Conservation (phyloP, 2,797 vertebrate species). For the Melanitta fusca region DNA sequence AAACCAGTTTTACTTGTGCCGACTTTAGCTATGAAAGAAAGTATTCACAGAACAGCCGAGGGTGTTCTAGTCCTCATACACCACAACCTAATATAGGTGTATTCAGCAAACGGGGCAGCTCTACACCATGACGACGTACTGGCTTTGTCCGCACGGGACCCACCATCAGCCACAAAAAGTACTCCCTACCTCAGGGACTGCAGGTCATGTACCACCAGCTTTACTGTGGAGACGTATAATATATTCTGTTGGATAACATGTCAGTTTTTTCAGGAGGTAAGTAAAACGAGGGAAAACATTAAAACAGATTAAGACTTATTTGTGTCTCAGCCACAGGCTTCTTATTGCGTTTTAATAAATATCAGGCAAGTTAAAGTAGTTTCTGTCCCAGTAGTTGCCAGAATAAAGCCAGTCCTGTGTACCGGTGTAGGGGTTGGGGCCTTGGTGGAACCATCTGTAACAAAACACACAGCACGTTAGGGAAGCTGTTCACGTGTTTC, state of each 20-base stretch:
- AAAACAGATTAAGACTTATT: conserved; percentile 79
- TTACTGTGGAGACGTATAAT: conserved; percentile 43
- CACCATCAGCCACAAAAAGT: conserved; percentile 31
- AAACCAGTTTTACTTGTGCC: conserved; percentile 56
- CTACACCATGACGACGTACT: neutral
- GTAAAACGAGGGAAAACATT: conserved; percentile 74
- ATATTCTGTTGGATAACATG: conserved; percentile 35
- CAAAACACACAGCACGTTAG: neutral
- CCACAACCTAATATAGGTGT: conserved; percentile 64
- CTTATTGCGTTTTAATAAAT: conserved; percentile 89
- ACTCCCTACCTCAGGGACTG: conserved; percentile 24
- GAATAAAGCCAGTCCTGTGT: conserved; percentile 96
- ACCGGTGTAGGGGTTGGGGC: conserved; percentile 92
- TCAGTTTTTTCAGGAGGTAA: conserved; percentile 69
- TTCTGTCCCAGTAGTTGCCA: conserved; percentile 96
- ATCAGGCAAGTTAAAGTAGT: conserved; percentile 91
- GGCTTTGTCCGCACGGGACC: conserved; percentile 21
- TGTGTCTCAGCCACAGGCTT: conserved; percentile 64
- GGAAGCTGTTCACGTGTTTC: neutral
- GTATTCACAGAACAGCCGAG: conserved; percentile 56
- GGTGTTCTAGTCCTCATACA: conserved; percentile 65
- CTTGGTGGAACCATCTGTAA: conserved; percentile 96
- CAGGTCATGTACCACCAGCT: conserved; percentile 19
- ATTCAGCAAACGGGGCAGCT: conserved; percentile 45
- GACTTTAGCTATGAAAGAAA: conserved; percentile 44